These are phyloP conservation scores for Oncorhynchus gorbuscha DNA, from an alignment of 2,113 vertebrate species.

Conservation along the genomic window DNA sequence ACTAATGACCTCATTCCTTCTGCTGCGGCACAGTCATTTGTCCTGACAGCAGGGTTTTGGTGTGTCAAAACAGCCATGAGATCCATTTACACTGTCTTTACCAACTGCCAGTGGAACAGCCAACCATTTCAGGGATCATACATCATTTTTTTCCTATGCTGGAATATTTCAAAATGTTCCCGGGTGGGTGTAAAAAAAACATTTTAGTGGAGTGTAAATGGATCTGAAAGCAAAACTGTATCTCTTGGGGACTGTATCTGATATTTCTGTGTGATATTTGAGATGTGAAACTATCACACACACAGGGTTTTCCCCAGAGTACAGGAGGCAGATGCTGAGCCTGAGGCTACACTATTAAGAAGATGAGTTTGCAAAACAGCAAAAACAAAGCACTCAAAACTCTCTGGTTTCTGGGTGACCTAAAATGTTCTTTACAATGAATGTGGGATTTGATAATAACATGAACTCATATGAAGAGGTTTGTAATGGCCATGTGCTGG, in stretches of 20 bases:
- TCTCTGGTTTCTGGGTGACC: no score
- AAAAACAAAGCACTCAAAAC: no score
- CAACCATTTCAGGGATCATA: neutral
- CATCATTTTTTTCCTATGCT: neutral
- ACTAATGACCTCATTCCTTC: neutral
- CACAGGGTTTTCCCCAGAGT: neutral
- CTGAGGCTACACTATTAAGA: conserved; percentile 49
- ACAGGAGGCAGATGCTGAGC: neutral
- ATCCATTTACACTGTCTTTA: neutral
- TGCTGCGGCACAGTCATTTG: neutral
- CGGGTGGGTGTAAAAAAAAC: neutral
- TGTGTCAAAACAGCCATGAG: conserved; percentile 1
- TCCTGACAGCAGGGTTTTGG: neutral
- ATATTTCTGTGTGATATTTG: neutral
- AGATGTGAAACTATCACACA: neutral
- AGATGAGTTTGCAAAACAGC: conserved; percentile 50
- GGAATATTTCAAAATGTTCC: neutral
- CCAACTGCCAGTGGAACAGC: neutral
- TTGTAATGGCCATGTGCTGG: conserved; percentile 62
- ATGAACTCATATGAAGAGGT: no score
- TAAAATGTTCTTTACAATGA: no score
- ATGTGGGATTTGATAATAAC: neutral
- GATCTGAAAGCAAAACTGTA: neutral
- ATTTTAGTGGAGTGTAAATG: neutral
- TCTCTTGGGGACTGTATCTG: neutral